phyloP scores from a whole-genome alignment of 2,113 vertebrate species.

The Hylia prasina region DNA sequence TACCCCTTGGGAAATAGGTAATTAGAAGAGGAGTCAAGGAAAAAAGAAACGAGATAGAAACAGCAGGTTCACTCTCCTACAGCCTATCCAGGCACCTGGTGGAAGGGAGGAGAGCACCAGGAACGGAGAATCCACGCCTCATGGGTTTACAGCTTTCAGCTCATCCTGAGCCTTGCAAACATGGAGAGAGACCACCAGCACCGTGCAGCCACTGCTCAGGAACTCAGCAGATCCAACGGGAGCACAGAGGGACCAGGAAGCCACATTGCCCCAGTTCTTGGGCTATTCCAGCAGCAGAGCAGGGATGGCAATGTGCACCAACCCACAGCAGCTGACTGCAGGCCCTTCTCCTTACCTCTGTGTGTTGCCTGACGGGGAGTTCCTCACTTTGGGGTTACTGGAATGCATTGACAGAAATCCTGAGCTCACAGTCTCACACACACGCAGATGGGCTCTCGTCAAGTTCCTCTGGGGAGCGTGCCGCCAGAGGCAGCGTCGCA shows the following conservation, averaged over 20 bases:
- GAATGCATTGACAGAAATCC: conserved; percentile 94
- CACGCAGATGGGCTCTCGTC: conserved; percentile 74
- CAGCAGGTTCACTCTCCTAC: neutral
- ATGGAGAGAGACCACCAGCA: accelerated
- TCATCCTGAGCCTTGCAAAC: neutral
- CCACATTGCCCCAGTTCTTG: neutral
- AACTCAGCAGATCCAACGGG: accelerated
- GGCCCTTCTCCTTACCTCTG: conserved; percentile 78
- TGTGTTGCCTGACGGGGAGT: conserved; percentile 87
- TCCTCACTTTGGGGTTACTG: conserved; percentile 93
- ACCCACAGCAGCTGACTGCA: neutral
- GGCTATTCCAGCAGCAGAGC: neutral
- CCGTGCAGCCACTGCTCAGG: neutral
- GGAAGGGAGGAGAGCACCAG: neutral
- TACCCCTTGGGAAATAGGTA: neutral
- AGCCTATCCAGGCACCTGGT: neutral
- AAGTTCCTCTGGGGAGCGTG: conserved; percentile 76
- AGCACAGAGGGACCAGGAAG: neutral
- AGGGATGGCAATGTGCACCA: neutral
- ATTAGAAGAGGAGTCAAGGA: neutral
- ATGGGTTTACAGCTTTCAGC: neutral
- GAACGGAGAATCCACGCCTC: neutral
- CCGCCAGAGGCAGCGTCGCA: conserved; percentile 63
- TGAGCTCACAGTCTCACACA: conserved; percentile 75
- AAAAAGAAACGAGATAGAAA: neutral